phyloP scores from a whole-genome alignment of 2,888 invertebrate genomes.

The Napeogenes inachia region DNA sequence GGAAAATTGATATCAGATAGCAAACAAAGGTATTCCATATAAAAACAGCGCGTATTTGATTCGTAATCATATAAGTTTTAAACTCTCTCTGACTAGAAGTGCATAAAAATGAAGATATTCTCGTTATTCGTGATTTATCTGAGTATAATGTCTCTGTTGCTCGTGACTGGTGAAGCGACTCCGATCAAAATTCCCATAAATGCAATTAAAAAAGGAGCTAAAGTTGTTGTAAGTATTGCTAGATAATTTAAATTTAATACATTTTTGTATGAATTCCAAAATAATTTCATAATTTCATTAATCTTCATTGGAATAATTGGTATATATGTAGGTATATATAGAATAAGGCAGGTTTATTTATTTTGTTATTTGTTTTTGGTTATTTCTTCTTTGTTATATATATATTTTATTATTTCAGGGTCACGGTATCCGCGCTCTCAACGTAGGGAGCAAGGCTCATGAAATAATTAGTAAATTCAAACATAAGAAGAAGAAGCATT shows the following conservation, averaged over 20 bases:
- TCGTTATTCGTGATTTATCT: conserved; percentile 21
- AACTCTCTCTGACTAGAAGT: neutral
- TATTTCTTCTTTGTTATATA: neutral
- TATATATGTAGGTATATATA: neutral
- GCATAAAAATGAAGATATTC: conserved; percentile 28
- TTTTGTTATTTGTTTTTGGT: neutral
- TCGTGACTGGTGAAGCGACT: conserved; percentile 34
- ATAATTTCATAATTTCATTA: neutral
- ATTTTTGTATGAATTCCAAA: neutral
- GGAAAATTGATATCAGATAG: neutral
- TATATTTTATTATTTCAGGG: conserved; percentile 38
- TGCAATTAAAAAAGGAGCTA: conserved; percentile 42
- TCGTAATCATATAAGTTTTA: neutral
- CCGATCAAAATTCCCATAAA: conserved; percentile 46
- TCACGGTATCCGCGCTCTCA: conserved; percentile 45
- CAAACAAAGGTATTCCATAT: neutral
- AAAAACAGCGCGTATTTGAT: conserved; percentile 2
- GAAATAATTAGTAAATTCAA: conserved; percentile 40
- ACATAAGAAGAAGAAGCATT: conserved; percentile 29
- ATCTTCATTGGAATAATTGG: neutral
- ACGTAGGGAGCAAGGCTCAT: conserved; percentile 48
- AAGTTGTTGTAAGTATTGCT: conserved; percentile 41
- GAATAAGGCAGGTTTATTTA: neutral
- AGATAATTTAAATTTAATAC: neutral
- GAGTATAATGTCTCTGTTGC: conserved; percentile 10